phyloP scores from a whole-genome alignment of 2,888 invertebrate species.

The Panopea generosa region DNA sequence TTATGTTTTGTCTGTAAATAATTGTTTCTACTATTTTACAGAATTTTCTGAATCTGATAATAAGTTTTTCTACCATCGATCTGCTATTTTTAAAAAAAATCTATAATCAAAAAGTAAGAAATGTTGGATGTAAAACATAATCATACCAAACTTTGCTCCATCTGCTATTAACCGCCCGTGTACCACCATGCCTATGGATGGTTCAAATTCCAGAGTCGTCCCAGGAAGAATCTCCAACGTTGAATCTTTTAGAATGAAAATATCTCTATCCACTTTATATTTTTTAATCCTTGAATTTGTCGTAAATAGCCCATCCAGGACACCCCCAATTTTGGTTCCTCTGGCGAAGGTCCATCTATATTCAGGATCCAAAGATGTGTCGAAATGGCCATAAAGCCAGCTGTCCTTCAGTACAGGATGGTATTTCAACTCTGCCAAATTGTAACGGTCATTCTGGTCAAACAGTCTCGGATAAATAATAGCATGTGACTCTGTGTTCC shows the following conservation, averaged over 20 bases:
- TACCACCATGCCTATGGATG: conserved; percentile 95
- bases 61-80: too few relatives aligned
- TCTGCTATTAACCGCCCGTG: conserved; percentile 93
- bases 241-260: conserved; percentile 97
- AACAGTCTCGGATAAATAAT: conserved; percentile 79
- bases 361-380: conserved; percentile 92
- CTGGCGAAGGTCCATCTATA: conserved; percentile 88
- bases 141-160: conserved; percentile 65
- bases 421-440: conserved; percentile 95
- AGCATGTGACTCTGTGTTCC: conserved; percentile 87
- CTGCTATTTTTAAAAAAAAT: too few relatives aligned
- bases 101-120: too few relatives aligned
- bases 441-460: conserved; percentile 88
- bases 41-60: too few relatives aligned
- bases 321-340: conserved; percentile 80
- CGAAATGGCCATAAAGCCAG: conserved; percentile 94
- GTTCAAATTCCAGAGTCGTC: conserved; percentile 94
- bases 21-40: too few relatives aligned
- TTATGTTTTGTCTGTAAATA: too few relatives aligned
- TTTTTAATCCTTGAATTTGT: conserved; percentile 45
- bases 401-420: conserved; percentile 96
- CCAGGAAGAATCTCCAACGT: conserved; percentile 95
- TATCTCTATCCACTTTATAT: conserved; percentile 96
- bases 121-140: too few relatives aligned
- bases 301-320: conserved; percentile 67